Conservation (phyloP, 2,888 invertebrate genomes). For the Andrena marginata region DNA sequence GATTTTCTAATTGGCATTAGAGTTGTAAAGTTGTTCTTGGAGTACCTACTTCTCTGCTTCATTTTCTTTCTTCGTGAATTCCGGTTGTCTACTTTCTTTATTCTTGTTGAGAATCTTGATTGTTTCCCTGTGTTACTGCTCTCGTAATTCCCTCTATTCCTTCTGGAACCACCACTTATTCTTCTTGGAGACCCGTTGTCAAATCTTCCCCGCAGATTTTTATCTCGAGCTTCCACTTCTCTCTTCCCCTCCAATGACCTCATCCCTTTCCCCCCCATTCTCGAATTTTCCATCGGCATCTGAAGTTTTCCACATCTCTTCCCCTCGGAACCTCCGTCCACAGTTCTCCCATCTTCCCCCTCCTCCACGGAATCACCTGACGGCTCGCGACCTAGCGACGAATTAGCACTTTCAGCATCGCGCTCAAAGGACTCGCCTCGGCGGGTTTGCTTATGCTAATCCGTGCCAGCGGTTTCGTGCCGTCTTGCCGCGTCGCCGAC, state of each 20-base stretch:
- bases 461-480: constrained; percentile 70
- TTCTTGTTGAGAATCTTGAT: too few relatives aligned
- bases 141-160: background rate
- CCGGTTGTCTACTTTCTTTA: too few relatives aligned
- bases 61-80: too few relatives aligned
- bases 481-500: constrained; percentile 66
- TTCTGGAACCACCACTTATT: background rate
- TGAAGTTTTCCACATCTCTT: background rate
- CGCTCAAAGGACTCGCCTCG: constrained; percentile 74
- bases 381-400: constrained; percentile 72
- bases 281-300: background rate
- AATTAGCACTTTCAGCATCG: constrained; percentile 82
- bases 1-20: too few relatives aligned
- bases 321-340: background rate
- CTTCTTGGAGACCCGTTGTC: background rate
- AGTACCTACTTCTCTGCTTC: too few relatives aligned
- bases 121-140: background rate
- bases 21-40: too few relatives aligned
- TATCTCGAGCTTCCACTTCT: background rate
- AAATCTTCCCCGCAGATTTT: background rate
- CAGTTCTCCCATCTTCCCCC: constrained; percentile 21
- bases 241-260: background rate
- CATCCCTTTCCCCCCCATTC: background rate
- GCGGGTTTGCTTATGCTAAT: constrained; percentile 83
- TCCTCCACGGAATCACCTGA: constrained; percentile 35